Base-by-base conservation (phyloP, 1,140 invertebrate genomes). In the Batillaria attramentaria region DNA sequence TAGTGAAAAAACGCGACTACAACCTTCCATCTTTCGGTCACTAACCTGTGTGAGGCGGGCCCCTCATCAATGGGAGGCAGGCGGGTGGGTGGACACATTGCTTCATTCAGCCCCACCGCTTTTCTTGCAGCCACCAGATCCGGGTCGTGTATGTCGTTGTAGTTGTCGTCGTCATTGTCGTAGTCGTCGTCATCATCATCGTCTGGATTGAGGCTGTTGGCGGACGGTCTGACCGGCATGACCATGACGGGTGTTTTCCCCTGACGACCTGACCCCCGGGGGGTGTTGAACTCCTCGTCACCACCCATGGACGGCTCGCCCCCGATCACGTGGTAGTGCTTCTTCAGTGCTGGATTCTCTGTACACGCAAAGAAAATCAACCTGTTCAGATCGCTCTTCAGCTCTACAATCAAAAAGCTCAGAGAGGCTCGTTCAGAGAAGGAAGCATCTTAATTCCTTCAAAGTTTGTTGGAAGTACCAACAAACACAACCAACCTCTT, bases 61-160 rank as follows among this genome's bases (percentile, higher is more conserved):
- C 66, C 66, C 66, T 69, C 66, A 24, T 69, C 66, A 69, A 69
- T 69, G 66, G 66, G 66, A 37, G 66, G 66, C 35, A 69, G 35
- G 18, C 66, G 35, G 37, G 66, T 41, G 3, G 66, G 66, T 24
- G 66, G 66, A n/a, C 66, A 69, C 66, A 69, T 69, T 16, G 66
- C 35, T 5, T 69, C 66, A 39, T 69, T 35, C 35, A 69, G 39
- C 13, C 66, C 66, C 66, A 69, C 66, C 37, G 35, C 66, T 41
- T 69, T 35, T 24, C 66, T 39, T 4, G 37, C 66, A 35, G 66
- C 66, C 66, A 69, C 66, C 37, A 69, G 66, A 41, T 69, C 39
- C 66, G 42, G 5, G 28, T 39, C 66, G 5, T 13, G 28, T 37
- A 31, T 10, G 16, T 41, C 66, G 35, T 39, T 39, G 16, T 69